Conservation (phyloP, 2,113 vertebrate species). For the Thunnus maccoyii region DNA sequence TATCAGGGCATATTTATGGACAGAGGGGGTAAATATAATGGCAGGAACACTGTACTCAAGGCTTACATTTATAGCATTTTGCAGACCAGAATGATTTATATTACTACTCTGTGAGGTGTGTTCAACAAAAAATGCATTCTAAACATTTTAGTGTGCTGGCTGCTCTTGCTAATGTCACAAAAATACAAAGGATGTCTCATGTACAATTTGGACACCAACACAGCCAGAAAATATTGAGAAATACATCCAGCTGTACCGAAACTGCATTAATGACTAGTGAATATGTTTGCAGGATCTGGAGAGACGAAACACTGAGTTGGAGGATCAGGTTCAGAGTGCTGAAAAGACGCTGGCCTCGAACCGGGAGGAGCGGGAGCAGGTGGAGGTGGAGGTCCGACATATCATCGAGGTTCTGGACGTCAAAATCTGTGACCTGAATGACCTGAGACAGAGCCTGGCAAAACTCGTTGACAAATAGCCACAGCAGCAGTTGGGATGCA, state of each 20-base stretch:
- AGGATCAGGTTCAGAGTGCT: constrained; percentile 83
- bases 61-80: background rate
- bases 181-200: background rate
- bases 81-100: background rate
- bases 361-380: constrained; percentile 82
- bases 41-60: background rate
- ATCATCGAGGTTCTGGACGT: constrained; percentile 90
- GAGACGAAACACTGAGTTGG: constrained; percentile 87
- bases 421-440: constrained; percentile 92
- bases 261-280: background rate
- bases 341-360: constrained; percentile 88
- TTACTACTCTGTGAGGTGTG: background rate
- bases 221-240: background rate
- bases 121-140: background rate
- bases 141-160: background rate
- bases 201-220: background rate
- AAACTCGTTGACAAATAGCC: constrained; percentile 89
- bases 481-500: constrained; percentile 47
- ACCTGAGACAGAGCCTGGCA: constrained; percentile 91
- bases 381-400: constrained; percentile 86
- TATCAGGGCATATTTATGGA: background rate
- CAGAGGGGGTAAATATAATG: background rate
- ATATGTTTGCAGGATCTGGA: constrained; percentile 88
- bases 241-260: background rate
- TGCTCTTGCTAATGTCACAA: background rate